Conservation (phyloP, 2,797 vertebrate genomes). For the Benthosema pterotum region DNA sequence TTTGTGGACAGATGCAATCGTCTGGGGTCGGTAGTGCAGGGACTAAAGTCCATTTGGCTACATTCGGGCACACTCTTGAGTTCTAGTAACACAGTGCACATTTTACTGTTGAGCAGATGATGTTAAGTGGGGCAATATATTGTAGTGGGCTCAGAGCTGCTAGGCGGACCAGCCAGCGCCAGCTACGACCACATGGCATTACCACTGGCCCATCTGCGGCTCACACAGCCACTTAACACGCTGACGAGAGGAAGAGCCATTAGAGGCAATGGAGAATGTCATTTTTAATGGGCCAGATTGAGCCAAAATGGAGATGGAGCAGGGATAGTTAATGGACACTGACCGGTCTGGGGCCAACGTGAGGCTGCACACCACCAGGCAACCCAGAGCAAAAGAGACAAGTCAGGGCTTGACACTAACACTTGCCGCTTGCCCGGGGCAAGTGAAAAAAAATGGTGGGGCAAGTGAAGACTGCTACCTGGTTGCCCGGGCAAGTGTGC, state of each 20-base stretch:
- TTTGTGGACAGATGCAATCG: too few species aligned
- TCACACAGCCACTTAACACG: slow-evolving; percentile 67
- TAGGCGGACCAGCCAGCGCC: slow-evolving; percentile 44
- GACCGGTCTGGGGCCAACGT: too few species aligned
- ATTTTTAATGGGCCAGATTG: slow-evolving; percentile 58
- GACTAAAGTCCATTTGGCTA: too few species aligned
- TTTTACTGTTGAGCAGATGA: slow-evolving; percentile 34
- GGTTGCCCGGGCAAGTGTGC: too few species aligned
- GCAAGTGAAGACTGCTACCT: too few species aligned
- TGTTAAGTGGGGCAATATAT: slow-evolving; percentile 50
- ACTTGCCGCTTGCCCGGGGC: too few species aligned
- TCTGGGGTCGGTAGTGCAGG: too few species aligned
- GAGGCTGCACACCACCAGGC: slow-evolving; percentile 40
- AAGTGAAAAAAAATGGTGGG: too few species aligned
- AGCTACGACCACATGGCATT: slow-evolving; percentile 22
- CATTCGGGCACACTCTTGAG: too few species aligned
- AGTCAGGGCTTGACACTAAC: too few species aligned
- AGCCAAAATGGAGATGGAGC: slow-evolving; percentile 59
- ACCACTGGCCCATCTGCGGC: slow-evolving; percentile 43
- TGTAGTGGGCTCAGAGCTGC: slow-evolving; percentile 36
- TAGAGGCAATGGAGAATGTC: slow-evolving; percentile 67
- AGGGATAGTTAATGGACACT: slow-evolving; percentile 54
- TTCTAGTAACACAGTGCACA: too few species aligned
- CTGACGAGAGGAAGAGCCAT: slow-evolving; percentile 52
- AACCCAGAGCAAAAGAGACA: slow-evolving; percentile 41